A percentile compares a stretch with the other conserved stretches of the same genome.
These are phyloP conservation scores for Cotesia congregata DNA, from an alignment of 2,888 invertebrate genomes.

Conservation along the genomic window DNA sequence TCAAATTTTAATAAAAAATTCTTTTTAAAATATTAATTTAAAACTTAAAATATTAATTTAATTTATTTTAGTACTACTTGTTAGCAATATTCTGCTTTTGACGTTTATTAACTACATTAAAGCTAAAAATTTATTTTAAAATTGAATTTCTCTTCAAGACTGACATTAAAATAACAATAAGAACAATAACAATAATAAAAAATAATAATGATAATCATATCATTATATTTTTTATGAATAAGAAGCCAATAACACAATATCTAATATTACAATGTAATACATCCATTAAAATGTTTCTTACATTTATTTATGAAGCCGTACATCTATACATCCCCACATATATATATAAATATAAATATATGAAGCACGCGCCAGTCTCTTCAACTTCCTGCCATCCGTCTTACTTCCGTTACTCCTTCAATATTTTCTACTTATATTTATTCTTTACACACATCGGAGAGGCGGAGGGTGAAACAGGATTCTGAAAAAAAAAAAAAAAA, in stretches of 20 bases:
- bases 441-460: not conserved
- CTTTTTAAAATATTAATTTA: no score
- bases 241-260: not conserved
- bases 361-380: constrained; percentile 68
- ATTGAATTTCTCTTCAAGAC: no score
- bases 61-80: no score
- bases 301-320: not conserved
- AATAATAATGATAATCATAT: no score
- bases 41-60: no score
- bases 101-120: no score
- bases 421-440: constrained; percentile 52
- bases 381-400: constrained; percentile 69
- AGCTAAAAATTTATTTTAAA: no score
- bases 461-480: not conserved
- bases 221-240: not conserved
- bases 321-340: not conserved
- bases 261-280: not conserved
- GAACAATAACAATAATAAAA: no score
- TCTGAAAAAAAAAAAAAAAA: no score
- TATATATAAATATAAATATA: not conserved
- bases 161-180: no score
- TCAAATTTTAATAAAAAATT: no score
- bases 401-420: constrained; percentile 63
- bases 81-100: no score
- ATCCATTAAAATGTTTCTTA: not conserved